Percentiles rank a stretch among this genome's conserved stretches.
These are phyloP conservation scores for Omphaloscelis lunosa DNA, from an alignment of 2,888 invertebrate genomes.

Conservation along the genomic window DNA sequence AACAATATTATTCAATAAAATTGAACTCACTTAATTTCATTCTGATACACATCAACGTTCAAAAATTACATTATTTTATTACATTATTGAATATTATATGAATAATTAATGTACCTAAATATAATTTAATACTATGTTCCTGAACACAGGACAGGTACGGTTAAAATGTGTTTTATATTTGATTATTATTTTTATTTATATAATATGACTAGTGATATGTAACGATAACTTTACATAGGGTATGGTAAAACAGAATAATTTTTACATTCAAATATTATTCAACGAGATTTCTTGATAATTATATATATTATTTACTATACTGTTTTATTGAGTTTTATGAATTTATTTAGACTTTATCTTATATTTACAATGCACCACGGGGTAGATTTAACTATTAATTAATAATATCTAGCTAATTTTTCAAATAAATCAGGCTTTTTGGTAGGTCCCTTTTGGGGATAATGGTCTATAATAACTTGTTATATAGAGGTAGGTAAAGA, in stretches of 20 bases:
- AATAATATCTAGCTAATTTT: slow-evolving; percentile 72
- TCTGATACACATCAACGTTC: slow-evolving; percentile 52
- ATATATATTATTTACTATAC: slow-evolving; percentile 63
- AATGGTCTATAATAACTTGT: slow-evolving; percentile 76
- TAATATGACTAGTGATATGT: slow-evolving; percentile 90
- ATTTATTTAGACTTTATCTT: slow-evolving; percentile 64
- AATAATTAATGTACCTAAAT: slow-evolving; percentile 60
- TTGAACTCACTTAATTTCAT: slow-evolving; percentile 55
- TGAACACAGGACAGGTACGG: slow-evolving; percentile 90
- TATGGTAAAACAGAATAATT: slow-evolving; percentile 81
- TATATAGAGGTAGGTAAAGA: slow-evolving; percentile 85
- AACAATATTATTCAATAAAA: slow-evolving; percentile 67
- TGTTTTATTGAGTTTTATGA: slow-evolving; percentile 68
- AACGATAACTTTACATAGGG: slow-evolving; percentile 87
- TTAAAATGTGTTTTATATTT: slow-evolving; percentile 79
- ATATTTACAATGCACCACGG: slow-evolving; percentile 83
- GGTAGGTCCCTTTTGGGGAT: slow-evolving; percentile 82
- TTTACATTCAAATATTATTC: slow-evolving; percentile 63
- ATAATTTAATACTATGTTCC: slow-evolving; percentile 82
- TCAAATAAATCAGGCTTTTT: slow-evolving; percentile 86
- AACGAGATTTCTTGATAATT: slow-evolving; percentile 66
- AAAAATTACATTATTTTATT: slow-evolving; percentile 58
- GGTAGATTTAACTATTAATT: slow-evolving; percentile 73
- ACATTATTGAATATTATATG: slow-evolving; percentile 57
- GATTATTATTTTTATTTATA: slow-evolving; percentile 78